These are phyloP conservation scores for Campopleginae sp. DNA, from an alignment of 2,888 invertebrate genomes.

Conservation along the genomic window DNA sequence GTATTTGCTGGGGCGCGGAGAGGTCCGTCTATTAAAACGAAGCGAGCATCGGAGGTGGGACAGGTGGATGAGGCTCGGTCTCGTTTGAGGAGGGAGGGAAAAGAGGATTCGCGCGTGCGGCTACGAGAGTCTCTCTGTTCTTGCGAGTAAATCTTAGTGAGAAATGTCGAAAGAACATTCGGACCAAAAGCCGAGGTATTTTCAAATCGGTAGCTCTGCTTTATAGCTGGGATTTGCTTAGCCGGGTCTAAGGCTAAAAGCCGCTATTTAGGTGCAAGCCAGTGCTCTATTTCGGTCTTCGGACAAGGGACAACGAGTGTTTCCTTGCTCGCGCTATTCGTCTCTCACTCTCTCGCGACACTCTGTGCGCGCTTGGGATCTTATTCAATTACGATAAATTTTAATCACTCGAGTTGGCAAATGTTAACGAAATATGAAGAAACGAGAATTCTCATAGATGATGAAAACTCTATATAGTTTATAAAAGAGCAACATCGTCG, in stretches of 20 bases:
- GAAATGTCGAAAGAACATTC: slow-evolving; percentile 75
- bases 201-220: slow-evolving; percentile 74
- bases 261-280: slow-evolving; percentile 61
- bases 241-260: slow-evolving; percentile 66
- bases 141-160: slow-evolving; percentile 64
- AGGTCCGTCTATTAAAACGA: slow-evolving; percentile 73
- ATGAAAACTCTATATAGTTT: not conserved
- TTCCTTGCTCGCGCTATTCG: not conserved
- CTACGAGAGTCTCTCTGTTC: slow-evolving; percentile 37
- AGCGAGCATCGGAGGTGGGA: slow-evolving; percentile 72
- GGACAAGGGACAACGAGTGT: slow-evolving; percentile 35
- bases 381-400: slow-evolving; percentile 24
- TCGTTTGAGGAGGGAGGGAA: slow-evolving; percentile 50
- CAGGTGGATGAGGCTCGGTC: slow-evolving; percentile 74
- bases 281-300: slow-evolving; percentile 64
- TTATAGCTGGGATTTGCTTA: slow-evolving; percentile 69
- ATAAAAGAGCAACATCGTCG: not conserved
- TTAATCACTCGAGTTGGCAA: not conserved
- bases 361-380: slow-evolving; percentile 16
- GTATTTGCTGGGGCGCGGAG: slow-evolving; percentile 61
- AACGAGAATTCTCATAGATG: not conserved
- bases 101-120: not conserved
- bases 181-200: slow-evolving; percentile 75
- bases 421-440: not conserved
- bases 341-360: slow-evolving; percentile 19